Percentiles rank a stretch among this genome's conserved stretches.
Conservation (phyloP, 1,140 invertebrate species). For the Ylistrum balloti region DNA sequence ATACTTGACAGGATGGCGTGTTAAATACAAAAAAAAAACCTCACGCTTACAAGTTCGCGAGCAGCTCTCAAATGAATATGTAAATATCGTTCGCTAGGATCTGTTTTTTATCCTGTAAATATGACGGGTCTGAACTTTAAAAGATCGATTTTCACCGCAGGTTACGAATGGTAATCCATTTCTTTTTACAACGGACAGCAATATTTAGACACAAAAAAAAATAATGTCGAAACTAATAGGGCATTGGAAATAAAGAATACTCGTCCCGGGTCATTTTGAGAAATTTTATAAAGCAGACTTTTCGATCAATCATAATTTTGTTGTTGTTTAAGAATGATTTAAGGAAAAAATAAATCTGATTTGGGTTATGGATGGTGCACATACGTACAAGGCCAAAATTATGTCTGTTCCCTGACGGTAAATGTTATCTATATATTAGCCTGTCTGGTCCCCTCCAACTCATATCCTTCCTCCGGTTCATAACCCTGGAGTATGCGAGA, state of each 20-base stretch:
- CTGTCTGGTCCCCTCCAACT: not conserved
- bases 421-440: not conserved
- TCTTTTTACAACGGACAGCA: not conserved
- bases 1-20: not conserved
- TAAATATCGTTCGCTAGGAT: not conserved
- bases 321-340: constrained; percentile 40
- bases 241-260: not conserved
- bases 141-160: constrained; percentile 16
- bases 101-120: constrained; percentile 28
- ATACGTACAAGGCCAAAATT: not conserved
- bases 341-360: constrained; percentile 40
- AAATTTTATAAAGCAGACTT: constrained; percentile 11
- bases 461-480: not conserved
- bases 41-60: constrained; percentile 31
- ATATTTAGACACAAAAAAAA: not conserved
- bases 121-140: constrained; percentile 19
- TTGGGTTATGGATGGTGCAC: not conserved
- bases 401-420: not conserved
- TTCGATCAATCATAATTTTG: constrained; percentile 35
- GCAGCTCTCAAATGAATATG: constrained; percentile 33
- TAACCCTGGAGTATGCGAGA: too few relatives aligned
- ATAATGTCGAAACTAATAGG: constrained; percentile 27
- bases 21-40: constrained; percentile 3
- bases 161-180: constrained; percentile 38
- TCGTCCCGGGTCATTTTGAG: not conserved